Conservation (phyloP, 2,113 vertebrate genomes). For the Laticauda colubrina region DNA sequence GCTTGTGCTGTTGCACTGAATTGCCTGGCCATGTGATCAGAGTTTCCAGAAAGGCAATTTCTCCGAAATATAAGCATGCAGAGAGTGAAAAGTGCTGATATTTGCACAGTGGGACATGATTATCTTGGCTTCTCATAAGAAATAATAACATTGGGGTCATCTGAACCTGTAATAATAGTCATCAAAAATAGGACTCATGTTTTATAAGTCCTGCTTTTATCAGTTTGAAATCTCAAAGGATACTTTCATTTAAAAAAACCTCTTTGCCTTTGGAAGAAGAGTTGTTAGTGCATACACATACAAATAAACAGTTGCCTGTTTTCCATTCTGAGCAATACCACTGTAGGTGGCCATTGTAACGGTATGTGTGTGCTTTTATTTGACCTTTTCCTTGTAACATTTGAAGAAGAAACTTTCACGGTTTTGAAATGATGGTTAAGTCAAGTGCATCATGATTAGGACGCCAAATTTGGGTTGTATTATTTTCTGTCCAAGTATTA, state of each 20-base stretch:
- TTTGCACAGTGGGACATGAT: constrained; percentile 41
- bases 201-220: constrained; percentile 48
- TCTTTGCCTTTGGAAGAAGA: constrained; percentile 1
- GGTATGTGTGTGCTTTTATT: neutral
- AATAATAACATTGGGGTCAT: constrained; percentile 64
- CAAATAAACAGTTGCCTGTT: neutral
- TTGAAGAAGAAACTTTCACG: neutral
- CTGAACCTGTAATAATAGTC: constrained; percentile 51
- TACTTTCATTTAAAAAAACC: constrained; percentile 16
- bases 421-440: neutral
- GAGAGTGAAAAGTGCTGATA: constrained; percentile 63
- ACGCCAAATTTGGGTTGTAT: neutral
- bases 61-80: constrained; percentile 41
- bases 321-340: neutral
- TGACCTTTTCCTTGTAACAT: neutral
- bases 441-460: neutral
- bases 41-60: constrained; percentile 44
- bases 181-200: constrained; percentile 54
- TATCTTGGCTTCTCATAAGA: constrained; percentile 61
- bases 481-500: too few species aligned
- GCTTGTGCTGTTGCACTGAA: constrained; percentile 23
- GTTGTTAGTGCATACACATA: neutral
- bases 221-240: constrained; percentile 49
- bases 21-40: neutral
- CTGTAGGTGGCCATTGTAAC: neutral